phyloP scores from a whole-genome alignment of 2,113 vertebrate species.

The Tragelaphus imberbis region DNA sequence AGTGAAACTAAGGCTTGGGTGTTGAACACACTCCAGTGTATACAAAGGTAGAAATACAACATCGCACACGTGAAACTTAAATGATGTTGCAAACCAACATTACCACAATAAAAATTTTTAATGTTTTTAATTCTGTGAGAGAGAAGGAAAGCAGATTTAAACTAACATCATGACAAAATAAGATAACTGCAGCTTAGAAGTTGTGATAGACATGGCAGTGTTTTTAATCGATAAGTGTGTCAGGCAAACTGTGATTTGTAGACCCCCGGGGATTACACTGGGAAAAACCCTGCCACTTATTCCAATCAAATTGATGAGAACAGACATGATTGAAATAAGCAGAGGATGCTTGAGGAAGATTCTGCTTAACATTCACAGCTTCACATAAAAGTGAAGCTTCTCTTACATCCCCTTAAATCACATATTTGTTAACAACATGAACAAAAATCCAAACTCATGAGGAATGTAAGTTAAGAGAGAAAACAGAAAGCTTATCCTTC shows the following conservation, averaged over 20 bases:
- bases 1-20: neutral
- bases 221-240: neutral
- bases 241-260: constrained; percentile 21
- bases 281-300: constrained; percentile 27
- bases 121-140: neutral
- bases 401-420: constrained; percentile 24
- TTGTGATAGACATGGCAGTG: neutral
- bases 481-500: neutral
- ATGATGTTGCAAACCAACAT: neutral
- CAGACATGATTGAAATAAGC: constrained; percentile 47
- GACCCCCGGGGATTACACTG: neutral
- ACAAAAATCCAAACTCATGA: neutral
- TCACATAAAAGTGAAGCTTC: constrained; percentile 35
- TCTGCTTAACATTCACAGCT: constrained; percentile 32
- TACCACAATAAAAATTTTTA: neutral
- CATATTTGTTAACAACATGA: constrained; percentile 25
- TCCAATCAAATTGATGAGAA: constrained; percentile 54
- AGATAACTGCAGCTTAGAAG: neutral
- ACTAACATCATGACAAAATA: constrained; percentile 3
- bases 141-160: neutral
- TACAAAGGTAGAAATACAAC: neutral
- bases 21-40: neutral
- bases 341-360: constrained; percentile 42
- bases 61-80: neutral
- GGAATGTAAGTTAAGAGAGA: neutral